Conservation (phyloP, 2,888 invertebrate species). For the Xanthostigma xanthostigma region DNA sequence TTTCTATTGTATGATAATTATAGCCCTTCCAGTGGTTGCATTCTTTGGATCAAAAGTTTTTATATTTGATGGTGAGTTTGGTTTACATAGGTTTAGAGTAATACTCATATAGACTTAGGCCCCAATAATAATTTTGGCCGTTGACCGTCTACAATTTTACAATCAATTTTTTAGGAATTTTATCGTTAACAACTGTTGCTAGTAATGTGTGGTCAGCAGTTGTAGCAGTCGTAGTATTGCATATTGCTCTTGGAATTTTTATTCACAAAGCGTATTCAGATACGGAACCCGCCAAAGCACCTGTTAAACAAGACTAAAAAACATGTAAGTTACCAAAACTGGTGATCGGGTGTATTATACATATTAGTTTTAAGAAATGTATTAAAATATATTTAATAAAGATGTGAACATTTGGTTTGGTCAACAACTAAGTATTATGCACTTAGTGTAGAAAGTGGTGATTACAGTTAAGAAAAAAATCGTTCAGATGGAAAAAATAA, state of each 20-base stretch:
- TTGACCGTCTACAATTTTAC: not conserved
- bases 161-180: conserved; percentile 27
- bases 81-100: conserved; percentile 16
- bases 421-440: too few species aligned
- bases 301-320: conserved; percentile 2
- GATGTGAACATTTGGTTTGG: too few species aligned
- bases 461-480: too few species aligned
- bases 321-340: not conserved
- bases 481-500: too few species aligned
- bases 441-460: too few species aligned
- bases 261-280: conserved; percentile 63
- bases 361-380: not conserved
- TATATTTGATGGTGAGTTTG: conserved; percentile 51
- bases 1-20: conserved; percentile 59
- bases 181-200: conserved; percentile 34
- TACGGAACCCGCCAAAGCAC: conserved; percentile 29
- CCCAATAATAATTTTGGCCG: too few species aligned
- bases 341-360: not conserved
- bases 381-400: not conserved
- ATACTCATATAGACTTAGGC: too few species aligned
- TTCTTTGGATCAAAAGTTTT: conserved; percentile 57
- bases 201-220: conserved; percentile 70
- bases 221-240: conserved; percentile 57
- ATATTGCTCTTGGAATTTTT: conserved; percentile 61
- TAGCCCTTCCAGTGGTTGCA: conserved; percentile 56